Evolutionary conservation across 2,113 vertebrate species (phyloP), one percentile per base, ranked within the genome.

Genomic region (Ardeotis arabs): DNA sequence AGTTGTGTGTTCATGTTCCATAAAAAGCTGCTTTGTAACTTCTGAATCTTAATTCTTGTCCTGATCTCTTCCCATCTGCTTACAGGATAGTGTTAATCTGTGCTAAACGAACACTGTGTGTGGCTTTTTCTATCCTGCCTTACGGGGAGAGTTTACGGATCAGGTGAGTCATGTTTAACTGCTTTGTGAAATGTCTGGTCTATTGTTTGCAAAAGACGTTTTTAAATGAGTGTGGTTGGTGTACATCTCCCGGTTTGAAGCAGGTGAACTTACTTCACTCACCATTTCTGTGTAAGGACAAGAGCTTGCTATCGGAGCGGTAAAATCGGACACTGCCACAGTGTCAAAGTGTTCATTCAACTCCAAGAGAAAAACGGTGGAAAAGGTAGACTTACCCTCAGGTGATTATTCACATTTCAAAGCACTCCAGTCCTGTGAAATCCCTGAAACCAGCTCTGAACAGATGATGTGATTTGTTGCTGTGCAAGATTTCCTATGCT

Each of bases 81-180:
- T n/a, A n/a, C n/a, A n/a, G n/a, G n/a, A n/a, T n/a, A n/a, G n/a
- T n/a, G n/a, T n/a, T n/a, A n/a, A n/a, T n/a, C 97, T 99, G 99
- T 63, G 99, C 99, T 49, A 99, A 99, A 97, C 97, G 99, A 95
- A 99, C 99, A 17, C 96, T 99, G 95, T 99, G 99, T 52, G 99
- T 99, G 6, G 99, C 99, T 74, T 99, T 99, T 96, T 99, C 99
- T 9, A 97, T 99, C 82, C 98, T 99, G 39, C 99, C 99, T 23
- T 99, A 99, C 25, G 99, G 99, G 90, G 99, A 99, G 78, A 98
- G 98, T 67, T 97, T 99, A 62, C 98, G 98, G 93, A 98, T 99
- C 97, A 99, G 99, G 99, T 99, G 97, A 97, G 98, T 60, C 33
- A 6, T 10, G 41, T 19, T 15, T 28, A 45, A 2, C 55, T 63